These are phyloP conservation scores for Halcyon chelicuti DNA, from an alignment of 2,797 vertebrate genomes.

Conservation along the genomic window DNA sequence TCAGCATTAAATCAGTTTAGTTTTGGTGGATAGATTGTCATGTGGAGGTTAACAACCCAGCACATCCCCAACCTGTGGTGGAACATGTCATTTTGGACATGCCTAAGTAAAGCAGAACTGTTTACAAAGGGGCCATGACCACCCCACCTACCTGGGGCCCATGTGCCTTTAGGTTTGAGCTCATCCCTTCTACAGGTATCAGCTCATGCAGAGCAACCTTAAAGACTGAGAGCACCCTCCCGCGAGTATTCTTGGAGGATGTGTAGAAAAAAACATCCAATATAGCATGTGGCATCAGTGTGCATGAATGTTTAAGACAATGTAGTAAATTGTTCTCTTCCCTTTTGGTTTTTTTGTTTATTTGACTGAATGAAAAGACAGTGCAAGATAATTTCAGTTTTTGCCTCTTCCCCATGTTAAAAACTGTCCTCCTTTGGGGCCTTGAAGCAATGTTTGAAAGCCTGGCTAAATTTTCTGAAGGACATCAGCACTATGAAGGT, in stretches of 20 bases:
- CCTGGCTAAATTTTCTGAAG: accelerated
- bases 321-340: neutral
- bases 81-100: neutral
- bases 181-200: too few species aligned
- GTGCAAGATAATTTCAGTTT: neutral
- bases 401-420: neutral
- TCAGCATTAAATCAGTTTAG: neutral
- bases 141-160: neutral
- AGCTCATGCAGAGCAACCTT: neutral
- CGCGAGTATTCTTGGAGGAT: neutral
- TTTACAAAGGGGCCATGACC: neutral
- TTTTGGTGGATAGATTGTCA: neutral
- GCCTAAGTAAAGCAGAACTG: neutral
- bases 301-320: neutral
- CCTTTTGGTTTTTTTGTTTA: neutral
- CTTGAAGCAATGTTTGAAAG: neutral
- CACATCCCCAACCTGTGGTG: neutral
- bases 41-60: neutral
- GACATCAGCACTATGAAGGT: neutral
- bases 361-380: neutral
- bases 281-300: neutral
- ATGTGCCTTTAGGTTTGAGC: neutral
- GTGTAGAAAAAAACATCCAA: neutral
- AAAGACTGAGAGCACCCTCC: neutral
- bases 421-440: neutral